Percentiles rank a stretch among this genome's conserved stretches.
These are phyloP conservation scores for Cheilosia variabilis DNA, from an alignment of 2,888 invertebrate genomes.

Conservation along the genomic window DNA sequence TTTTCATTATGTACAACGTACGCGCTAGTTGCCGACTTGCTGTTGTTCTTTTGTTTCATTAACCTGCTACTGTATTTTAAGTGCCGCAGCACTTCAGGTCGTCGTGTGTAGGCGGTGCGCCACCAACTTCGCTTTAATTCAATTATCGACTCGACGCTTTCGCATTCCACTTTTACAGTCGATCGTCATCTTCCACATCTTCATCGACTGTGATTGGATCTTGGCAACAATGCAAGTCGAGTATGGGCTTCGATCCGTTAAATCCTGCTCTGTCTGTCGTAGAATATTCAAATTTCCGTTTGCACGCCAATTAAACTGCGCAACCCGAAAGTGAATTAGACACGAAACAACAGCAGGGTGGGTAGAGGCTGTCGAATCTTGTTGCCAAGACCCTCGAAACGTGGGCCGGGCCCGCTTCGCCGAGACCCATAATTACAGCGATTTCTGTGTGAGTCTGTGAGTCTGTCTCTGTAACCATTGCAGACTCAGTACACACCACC, in stretches of 20 bases:
- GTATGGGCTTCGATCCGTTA: neutral
- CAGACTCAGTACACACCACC: conserved; percentile 70
- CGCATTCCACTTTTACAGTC: conserved; percentile 19
- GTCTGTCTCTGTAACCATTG: conserved; percentile 11
- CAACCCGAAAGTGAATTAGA: conserved; percentile 40
- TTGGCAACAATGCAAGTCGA: conserved; percentile 3
- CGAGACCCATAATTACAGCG: conserved; percentile 61
- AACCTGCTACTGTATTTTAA: conserved; percentile 25
- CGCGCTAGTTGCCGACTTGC: neutral
- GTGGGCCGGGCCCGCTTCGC: conserved; percentile 50
- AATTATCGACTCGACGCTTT: conserved; percentile 29
- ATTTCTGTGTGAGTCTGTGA: neutral
- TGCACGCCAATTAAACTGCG: conserved; percentile 52
- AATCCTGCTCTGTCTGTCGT: conserved; percentile 15
- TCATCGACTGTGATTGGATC: neutral
- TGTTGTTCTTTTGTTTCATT: conserved; percentile 10
- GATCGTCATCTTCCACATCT: conserved; percentile 22
- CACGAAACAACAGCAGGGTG: conserved; percentile 34
- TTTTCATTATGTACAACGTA: neutral
- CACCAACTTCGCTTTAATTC: conserved; percentile 7
- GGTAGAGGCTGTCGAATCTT: conserved; percentile 47
- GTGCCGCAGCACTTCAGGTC: neutral
- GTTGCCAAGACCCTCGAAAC: conserved; percentile 34
- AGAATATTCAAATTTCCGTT: conserved; percentile 45
- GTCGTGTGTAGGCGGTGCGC: conserved; percentile 6